Conservation (phyloP, 2,888 invertebrate genomes). For the Drosophila greeni region DNA sequence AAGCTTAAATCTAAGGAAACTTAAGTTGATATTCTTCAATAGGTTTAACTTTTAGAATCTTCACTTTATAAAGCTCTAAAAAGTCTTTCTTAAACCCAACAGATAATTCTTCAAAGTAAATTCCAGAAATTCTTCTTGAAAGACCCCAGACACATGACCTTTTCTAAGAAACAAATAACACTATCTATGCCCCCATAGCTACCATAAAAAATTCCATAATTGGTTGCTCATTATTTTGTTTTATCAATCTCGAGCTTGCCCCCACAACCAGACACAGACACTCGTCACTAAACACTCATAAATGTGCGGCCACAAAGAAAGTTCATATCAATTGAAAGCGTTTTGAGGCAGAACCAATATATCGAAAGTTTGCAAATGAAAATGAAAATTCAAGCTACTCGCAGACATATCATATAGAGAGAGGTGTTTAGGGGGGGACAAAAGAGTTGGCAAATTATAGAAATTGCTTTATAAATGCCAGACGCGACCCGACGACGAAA, state of each 20-base stretch:
- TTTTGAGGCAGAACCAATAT: slow-evolving; percentile 19
- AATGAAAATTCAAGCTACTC: slow-evolving; percentile 50
- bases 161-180: neutral
- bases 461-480: slow-evolving; percentile 44
- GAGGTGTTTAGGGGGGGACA: slow-evolving; percentile 25
- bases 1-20: no score
- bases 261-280: neutral
- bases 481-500: slow-evolving; percentile 5
- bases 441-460: slow-evolving; percentile 43
- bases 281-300: slow-evolving; percentile 10
- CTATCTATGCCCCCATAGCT: neutral
- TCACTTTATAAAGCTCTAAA: no score
- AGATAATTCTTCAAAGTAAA: neutral
- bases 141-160: neutral
- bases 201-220: slow-evolving; percentile 20
- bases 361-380: slow-evolving; percentile 45
- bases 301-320: slow-evolving; percentile 21
- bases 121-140: neutral
- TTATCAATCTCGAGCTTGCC: slow-evolving; percentile 17
- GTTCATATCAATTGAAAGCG: slow-evolving; percentile 51
- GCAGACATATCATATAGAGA: neutral
- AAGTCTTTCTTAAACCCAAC: neutral
- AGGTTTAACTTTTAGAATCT: no score
- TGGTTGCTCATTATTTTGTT: slow-evolving; percentile 1
- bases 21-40: no score